These are phyloP conservation scores for Asteroscopus sphinx DNA, from an alignment of 2,888 invertebrate genomes.

Conservation along the genomic window DNA sequence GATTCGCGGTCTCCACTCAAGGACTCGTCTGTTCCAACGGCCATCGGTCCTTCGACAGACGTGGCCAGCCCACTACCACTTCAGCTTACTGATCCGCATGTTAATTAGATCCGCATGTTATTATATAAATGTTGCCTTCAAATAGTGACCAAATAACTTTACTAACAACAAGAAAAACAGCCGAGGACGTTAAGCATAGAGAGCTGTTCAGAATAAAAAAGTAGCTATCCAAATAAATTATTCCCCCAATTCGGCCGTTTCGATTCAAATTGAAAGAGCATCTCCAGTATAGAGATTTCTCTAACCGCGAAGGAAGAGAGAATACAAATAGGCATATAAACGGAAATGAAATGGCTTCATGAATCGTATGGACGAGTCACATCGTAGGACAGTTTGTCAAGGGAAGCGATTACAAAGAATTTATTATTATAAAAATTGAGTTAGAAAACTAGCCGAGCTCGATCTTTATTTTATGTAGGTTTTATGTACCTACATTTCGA, in stretches of 20 bases:
- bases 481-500: conserved; percentile 7
- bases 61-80: no score
- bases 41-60: no score
- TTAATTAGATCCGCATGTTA: conserved; percentile 17
- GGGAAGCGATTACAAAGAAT: conserved; percentile 66
- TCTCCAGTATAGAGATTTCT: conserved; percentile 85
- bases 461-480: conserved; percentile 30
- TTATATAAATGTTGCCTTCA: conserved; percentile 23
- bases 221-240: conserved; percentile 84
- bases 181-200: conserved; percentile 73
- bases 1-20: no score
- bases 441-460: conserved; percentile 38
- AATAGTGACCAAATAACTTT: conserved; percentile 57
- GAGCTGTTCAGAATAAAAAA: conserved; percentile 78
- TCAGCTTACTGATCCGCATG: no score
- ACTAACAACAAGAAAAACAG: conserved; percentile 71
- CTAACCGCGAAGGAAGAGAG: conserved; percentile 82
- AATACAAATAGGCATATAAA: conserved; percentile 87
- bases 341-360: conserved; percentile 84
- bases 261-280: conserved; percentile 88
- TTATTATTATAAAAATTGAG: conserved; percentile 57
- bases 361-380: conserved; percentile 79
- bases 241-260: conserved; percentile 85
- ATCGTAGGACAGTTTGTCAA: conserved; percentile 72
- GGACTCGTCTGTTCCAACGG: no score